A percentile compares a stretch with the other conserved stretches of the same genome.
phyloP scores from a whole-genome alignment of 1,140 invertebrate genomes.

The Drosophila kanapiae region DNA sequence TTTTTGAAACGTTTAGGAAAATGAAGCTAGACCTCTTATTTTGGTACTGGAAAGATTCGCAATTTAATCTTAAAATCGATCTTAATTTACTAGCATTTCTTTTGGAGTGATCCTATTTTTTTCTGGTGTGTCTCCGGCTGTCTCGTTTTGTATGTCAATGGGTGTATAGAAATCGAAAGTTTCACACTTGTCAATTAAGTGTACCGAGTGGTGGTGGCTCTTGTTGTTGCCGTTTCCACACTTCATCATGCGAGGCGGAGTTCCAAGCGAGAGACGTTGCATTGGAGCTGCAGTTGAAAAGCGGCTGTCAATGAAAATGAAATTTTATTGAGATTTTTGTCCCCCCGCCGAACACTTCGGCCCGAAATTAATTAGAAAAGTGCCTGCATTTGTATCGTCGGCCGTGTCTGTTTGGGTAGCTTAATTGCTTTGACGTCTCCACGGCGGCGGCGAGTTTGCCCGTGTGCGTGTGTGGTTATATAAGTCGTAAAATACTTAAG shows the following conservation, averaged over 20 bases:
- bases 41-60: too few relatives aligned
- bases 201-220: conserved; percentile 65
- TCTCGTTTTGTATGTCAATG: conserved; percentile 76
- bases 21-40: background rate
- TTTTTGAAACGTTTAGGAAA: background rate
- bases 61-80: rapidly evolving
- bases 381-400: conserved; percentile 53
- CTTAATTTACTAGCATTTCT: background rate
- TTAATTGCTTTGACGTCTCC: conserved; percentile 75
- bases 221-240: conserved; percentile 53
- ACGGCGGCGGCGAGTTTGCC: background rate
- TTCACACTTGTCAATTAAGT: conserved; percentile 84
- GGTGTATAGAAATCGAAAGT: conserved; percentile 83
- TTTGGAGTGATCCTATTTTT: background rate
- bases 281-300: conserved; percentile 71
- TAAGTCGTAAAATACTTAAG: conserved; percentile 83
- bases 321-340: conserved; percentile 82
- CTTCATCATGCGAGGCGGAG: conserved; percentile 51
- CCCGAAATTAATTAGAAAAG: conserved; percentile 81
- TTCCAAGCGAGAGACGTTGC: conserved; percentile 1
- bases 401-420: conserved; percentile 66
- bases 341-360: conserved; percentile 6
- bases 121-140: conserved; percentile 5
- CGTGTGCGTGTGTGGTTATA: conserved; percentile 68
- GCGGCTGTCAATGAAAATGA: conserved; percentile 83